phyloP scores from a whole-genome alignment of 1,140 invertebrate genomes.

The Brachionus plicatilis region DNA sequence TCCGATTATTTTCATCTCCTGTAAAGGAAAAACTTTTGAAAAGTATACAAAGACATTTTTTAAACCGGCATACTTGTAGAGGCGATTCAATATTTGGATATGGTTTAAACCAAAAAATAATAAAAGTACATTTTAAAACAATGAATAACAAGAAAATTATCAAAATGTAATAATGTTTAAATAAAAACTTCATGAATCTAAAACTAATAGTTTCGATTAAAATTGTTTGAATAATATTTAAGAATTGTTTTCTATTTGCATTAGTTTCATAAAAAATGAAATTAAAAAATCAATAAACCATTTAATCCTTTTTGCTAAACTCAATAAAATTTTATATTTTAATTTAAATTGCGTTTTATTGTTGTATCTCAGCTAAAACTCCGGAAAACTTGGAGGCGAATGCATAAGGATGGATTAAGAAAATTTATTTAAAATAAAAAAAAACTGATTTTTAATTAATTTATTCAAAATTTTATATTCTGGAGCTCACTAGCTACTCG shows the following conservation, averaged over 20 bases:
- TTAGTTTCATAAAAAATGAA: neutral
- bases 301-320: neutral
- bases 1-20: slow-evolving; percentile 11
- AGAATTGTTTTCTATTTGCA: neutral
- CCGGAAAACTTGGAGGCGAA: neutral
- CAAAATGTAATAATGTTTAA: slow-evolving; percentile 11
- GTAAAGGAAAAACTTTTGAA: neutral
- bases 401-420: neutral
- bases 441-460: neutral
- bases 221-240: neutral
- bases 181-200: slow-evolving; percentile 5
- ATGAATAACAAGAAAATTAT: slow-evolving; percentile 3
- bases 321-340: neutral
- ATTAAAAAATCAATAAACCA: neutral
- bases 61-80: neutral
- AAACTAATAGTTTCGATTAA: neutral
- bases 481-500: no score
- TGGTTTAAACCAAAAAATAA: neutral
- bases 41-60: neutral
- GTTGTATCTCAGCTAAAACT: neutral
- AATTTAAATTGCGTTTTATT: neutral
- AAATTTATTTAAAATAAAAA: neutral
- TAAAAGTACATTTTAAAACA: neutral
- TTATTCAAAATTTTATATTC: neutral
- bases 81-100: neutral